Conservation (phyloP, 2,113 vertebrate species). For the Mobula birostris region DNA sequence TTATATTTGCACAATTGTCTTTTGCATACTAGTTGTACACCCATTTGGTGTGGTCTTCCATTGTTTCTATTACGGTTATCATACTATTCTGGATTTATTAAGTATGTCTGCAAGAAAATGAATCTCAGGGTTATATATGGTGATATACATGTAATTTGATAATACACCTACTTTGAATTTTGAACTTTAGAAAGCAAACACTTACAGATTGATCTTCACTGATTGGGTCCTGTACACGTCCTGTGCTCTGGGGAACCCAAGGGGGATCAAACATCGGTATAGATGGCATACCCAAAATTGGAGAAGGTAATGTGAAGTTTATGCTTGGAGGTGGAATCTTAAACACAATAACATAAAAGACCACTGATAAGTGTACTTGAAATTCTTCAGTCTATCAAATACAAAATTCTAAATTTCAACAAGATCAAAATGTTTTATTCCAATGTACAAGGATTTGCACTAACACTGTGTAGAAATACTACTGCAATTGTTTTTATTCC, state of each 20-base stretch:
- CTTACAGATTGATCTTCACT: conserved; percentile 96
- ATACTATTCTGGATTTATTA: no score
- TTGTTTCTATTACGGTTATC: no score
- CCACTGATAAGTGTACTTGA: neutral
- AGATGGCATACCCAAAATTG: conserved; percentile 95
- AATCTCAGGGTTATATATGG: no score
- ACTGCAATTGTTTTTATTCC: neutral
- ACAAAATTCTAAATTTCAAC: neutral
- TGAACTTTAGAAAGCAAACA: conserved; percentile 39
- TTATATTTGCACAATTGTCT: no score
- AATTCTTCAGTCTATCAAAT: no score
- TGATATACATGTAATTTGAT: no score
- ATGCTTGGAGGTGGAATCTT: conserved; percentile 97
- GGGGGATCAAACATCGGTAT: conserved; percentile 97
- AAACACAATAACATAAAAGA: conserved; percentile 34
- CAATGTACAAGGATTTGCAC: neutral
- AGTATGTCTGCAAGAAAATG: no score
- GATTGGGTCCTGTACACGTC: conserved; percentile 93
- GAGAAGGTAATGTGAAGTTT: conserved; percentile 95
- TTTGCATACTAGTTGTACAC: no score
- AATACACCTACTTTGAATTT: no score
- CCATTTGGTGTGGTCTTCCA: no score
- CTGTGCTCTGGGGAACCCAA: conserved; percentile 93
- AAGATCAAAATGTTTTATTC: neutral
- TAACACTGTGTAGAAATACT: neutral